Base-by-base conservation (phyloP, 64 coral and sea anemone genomes). In the Montipora capricornis region DNA sequence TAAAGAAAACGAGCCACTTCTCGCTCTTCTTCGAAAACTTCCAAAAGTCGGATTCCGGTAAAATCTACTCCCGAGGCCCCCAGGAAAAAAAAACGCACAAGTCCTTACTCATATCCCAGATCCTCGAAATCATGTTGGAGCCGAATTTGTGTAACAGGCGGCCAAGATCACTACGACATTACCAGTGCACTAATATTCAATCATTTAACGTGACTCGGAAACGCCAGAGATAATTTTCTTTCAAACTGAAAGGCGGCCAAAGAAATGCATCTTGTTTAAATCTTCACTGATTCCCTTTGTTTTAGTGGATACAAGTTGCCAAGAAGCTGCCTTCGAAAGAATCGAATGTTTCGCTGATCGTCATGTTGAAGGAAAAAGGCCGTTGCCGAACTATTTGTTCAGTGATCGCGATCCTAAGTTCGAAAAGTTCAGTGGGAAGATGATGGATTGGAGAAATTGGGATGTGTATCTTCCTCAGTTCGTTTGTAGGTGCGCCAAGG, bases 361-460 rank as follows among this genome's bases (percentile, higher is more conserved):
- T 0, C 91, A 93, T 55, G 13, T 37, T 1, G 46, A 69, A 19
- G 67, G 70, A 14, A 82, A 82, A 0, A 77, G 91, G 49, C 91
- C 91, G 10, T 82, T 93, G 8, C 51, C 78, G 29, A 64, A 92
- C 48, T 96, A 96, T 51, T 19, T 92, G 20, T 47, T 93, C 11
- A 96, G 69, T 45, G 95, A 96, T 73, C 90, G 95, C 6, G 95
- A 96, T 44, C 0, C 58, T 5, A 24, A 46, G 0, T 46, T 77
- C 51, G 2, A 8, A 0, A 73, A 29, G 1, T 96, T 50, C 47
- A 93, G 90, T 55, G 95, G 90, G 46, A 19, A 75, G 44, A 8
- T 15, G 16, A 89, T 96, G 19, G 78, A 96, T 37, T 96, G 95
- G 95, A 22, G 45, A 53, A 93, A 89, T 20, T 96, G 87, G 90